Base-by-base conservation (phyloP, 2,113 vertebrate species). In the Sinocyclocheilus anshuiensis region DNA sequence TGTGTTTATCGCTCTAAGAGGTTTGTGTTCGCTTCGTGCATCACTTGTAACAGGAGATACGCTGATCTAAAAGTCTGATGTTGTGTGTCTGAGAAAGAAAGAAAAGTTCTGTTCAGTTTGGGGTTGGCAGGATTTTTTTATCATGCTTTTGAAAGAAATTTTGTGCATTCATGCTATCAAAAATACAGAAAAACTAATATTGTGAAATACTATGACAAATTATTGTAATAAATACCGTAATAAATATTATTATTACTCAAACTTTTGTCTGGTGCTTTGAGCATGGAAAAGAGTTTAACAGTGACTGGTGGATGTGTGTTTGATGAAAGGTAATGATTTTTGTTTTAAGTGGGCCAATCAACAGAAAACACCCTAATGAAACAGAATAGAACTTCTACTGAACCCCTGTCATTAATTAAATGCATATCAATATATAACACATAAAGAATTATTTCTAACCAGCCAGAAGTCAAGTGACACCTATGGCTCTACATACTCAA, bases 241-340 rank as follows among this genome's bases (percentile, higher is more conserved):
- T 11, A 72, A 71, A 55, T 55, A 18, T 6, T 55, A 6, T 55
- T 61, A n/a, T 2, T 57, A 22, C 20, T 57, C 55, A 57, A 61
- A n/a, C 57, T 61, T 61, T n/a, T 10, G 22, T 67, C 24, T 67
- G 24, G 24, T 29, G 24, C 63, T 67, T 67, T 67, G n/a, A 67
- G 24, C 12, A 26, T 6, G 0, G 24, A 13, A 65, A 26, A 26
- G 24, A 24, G 9, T 65, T 65, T 65, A 65, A 67, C n/a, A 67
- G 63, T 26, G 26, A 67, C 13, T 67, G 10, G 12, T 67, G 24
- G 11, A 29, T 86, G 82, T 74, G n/a, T 89, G 74, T 78, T 22
- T 85, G 57, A 16, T 29, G 24, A 26, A 15, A 24, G 10, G 22
- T 12, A 12, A 65, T 4, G 22, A 4, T 16, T 4, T 50, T 50